Base-by-base conservation (phyloP, 2,797 vertebrate genomes). In the Lithobates pipiens region DNA sequence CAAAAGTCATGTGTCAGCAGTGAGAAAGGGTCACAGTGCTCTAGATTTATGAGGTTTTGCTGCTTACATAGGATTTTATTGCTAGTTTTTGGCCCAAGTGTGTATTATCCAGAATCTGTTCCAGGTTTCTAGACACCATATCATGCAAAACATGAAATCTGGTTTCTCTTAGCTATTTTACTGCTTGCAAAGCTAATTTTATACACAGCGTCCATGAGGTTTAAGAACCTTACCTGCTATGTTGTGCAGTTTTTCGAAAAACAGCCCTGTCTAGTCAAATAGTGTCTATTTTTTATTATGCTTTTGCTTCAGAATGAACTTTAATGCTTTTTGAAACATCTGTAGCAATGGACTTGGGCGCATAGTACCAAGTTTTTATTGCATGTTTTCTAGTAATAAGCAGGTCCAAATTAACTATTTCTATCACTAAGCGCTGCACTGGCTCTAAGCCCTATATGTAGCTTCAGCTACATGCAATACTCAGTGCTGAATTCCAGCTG, bases 41-140 rank as follows among this genome's bases (percentile, higher is more conserved):
- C 32, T 34, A 18, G 50, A 63, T 84, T 72, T 72, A 57, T 77
- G 67, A 21, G 7, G 6, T 76, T 72, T 57, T 84, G 67, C 65
- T 77, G 80, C 39, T 76, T 83, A 46, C 42, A n/a, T 36, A 75
- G 71, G 25, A 21, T 46, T 68, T 75, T 75, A 44, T 68, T 76
- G 57, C 61, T 50, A n/a, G 10, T 29, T 10, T 75, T 71, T 71
- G 67, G 67, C 39, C 39, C n/a, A 70, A 10, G 9, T n/a, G 32
- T 18, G 39, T 29, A 82, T 5, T 44, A 82, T 74, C 9, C 27
- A 34, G 36, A 50, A 57, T 54, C 29, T 13, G 68, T 27, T 54
- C n/a, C 61, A 67, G 57, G 25, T 42, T 50, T 54, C 18, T 50
- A 50, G 44, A 61, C 54, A 61, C 54, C 54, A 23, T n/a, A 61